A percentile compares a stretch with the other conserved stretches of the same genome.
Conservation (phyloP, 2,113 vertebrate genomes). For the Helogale parvula region DNA sequence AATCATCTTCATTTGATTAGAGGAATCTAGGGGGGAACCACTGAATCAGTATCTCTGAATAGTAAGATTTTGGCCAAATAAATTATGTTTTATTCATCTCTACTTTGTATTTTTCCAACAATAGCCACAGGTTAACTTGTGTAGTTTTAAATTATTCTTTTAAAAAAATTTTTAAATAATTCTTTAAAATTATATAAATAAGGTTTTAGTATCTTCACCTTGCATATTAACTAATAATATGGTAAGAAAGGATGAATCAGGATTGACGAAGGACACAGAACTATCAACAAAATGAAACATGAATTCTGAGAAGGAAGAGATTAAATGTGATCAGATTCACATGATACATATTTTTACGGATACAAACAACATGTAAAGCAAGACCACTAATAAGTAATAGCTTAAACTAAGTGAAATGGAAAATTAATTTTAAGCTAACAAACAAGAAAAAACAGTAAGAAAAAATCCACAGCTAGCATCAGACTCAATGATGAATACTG, state of each 20-base stretch:
- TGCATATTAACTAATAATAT: background rate
- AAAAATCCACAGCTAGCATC: background rate
- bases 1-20: background rate
- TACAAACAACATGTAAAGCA: background rate
- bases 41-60: background rate
- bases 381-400: background rate
- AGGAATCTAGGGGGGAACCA: background rate
- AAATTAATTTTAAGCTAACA: background rate
- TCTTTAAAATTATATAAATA: background rate
- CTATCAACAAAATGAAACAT: background rate
- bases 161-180: background rate
- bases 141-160: background rate
- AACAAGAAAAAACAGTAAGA: background rate
- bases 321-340: background rate
- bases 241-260: background rate
- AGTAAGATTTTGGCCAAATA: background rate
- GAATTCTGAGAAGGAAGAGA: background rate
- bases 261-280: background rate
- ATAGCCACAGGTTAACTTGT: background rate
- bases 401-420: background rate
- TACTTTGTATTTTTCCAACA: background rate
- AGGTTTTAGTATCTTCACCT: background rate
- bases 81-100: background rate
- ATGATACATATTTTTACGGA: background rate
- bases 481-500: background rate